These are phyloP conservation scores for Alectura lathami DNA, from an alignment of 2,113 vertebrate species.

Conservation along the genomic window DNA sequence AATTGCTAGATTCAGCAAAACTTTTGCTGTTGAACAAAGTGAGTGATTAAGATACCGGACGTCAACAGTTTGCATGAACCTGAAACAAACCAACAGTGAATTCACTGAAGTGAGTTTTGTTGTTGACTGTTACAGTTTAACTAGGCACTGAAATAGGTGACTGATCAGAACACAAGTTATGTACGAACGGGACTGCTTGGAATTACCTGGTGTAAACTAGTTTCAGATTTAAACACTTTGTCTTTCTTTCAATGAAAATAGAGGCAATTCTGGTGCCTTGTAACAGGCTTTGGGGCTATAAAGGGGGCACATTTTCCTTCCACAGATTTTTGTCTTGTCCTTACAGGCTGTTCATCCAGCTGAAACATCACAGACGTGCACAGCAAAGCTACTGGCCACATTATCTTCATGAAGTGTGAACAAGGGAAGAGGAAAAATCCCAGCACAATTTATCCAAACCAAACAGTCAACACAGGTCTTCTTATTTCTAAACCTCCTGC, in stretches of 20 bases:
- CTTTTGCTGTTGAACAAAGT: slow-evolving; percentile 24
- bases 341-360: not conserved
- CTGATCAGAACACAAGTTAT: not conserved
- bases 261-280: not conserved
- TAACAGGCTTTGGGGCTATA: not conserved
- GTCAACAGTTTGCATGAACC: not conserved
- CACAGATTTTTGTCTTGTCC: not conserved
- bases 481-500: not conserved
- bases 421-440: not conserved
- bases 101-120: not conserved
- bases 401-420: not conserved
- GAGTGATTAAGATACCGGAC: slow-evolving; percentile 11
- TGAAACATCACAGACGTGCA: not conserved
- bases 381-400: not conserved
- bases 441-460: not conserved
- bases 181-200: not conserved
- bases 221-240: not conserved
- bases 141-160: not conserved
- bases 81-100: not conserved
- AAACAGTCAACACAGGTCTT: not conserved
- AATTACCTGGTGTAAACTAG: not conserved
- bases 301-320: not conserved
- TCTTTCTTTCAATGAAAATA: not conserved
- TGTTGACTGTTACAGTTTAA: not conserved
- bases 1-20: slow-evolving; percentile 37